Conservation (phyloP, 2,113 vertebrate species). For the Malurus cyaneus region DNA sequence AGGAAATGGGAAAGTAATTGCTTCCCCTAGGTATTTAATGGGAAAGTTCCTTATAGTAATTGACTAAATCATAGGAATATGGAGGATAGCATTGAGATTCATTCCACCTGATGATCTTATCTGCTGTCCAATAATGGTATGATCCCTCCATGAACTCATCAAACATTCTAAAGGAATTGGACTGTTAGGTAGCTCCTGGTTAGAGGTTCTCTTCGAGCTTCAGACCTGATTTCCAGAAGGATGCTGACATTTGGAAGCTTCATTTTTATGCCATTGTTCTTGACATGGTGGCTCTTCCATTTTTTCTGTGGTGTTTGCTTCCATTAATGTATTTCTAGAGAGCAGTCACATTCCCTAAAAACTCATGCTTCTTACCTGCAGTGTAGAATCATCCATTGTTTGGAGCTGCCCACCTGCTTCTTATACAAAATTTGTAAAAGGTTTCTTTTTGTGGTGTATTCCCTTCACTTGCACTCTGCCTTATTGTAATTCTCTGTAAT, state of each 20-base stretch:
- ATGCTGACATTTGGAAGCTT: not conserved
- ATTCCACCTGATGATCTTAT: not conserved
- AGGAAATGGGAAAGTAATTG: not conserved
- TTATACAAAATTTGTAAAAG: not conserved
- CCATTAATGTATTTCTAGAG: not conserved
- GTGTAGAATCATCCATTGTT: not conserved
- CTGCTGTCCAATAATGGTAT: not conserved
- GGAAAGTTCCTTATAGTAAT: not conserved
- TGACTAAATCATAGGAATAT: not conserved
- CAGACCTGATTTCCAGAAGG: not conserved
- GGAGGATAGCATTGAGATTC: not conserved
- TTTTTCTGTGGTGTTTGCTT: not conserved
- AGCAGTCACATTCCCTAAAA: not conserved
- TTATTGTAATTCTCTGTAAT: not conserved
- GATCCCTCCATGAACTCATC: not conserved
- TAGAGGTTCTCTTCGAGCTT: not conserved
- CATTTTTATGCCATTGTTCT: not conserved
- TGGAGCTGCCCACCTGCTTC: not conserved
- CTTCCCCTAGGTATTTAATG: not conserved
- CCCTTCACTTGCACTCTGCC: not conserved
- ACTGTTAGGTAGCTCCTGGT: not conserved
- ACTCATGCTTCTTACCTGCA: not conserved
- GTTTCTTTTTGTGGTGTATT: not conserved
- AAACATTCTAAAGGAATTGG: not conserved
- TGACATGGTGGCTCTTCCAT: not conserved